Conservation (phyloP, 1,140 invertebrate species). For the Solenopsis invicta region DNA sequence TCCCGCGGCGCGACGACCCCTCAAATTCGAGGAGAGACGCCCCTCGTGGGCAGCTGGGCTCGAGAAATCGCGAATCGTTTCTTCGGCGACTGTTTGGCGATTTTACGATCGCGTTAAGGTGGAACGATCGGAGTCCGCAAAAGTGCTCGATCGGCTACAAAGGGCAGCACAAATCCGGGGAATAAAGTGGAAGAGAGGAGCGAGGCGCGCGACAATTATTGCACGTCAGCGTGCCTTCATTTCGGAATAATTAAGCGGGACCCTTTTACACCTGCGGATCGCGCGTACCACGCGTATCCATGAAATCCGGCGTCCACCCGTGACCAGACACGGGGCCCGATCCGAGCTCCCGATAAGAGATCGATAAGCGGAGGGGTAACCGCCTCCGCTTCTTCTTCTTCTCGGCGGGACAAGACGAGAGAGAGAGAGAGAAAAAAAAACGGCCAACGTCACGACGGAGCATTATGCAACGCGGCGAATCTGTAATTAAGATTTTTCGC, state of each 20-base stretch:
- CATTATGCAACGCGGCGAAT: slow-evolving; percentile 56
- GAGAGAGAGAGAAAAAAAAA: slow-evolving; percentile 57
- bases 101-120: slow-evolving; percentile 74
- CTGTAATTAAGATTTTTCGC: slow-evolving; percentile 64
- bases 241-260: slow-evolving; percentile 82
- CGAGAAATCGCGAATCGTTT: slow-evolving; percentile 51
- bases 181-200: slow-evolving; percentile 26
- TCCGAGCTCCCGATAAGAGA: slow-evolving; percentile 65
- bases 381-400: slow-evolving; percentile 69
- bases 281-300: slow-evolving; percentile 67
- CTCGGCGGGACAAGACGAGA: slow-evolving; percentile 11
- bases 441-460: slow-evolving; percentile 65
- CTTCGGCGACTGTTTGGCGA: slow-evolving; percentile 40
- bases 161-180: slow-evolving; percentile 10
- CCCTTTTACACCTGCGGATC: slow-evolving; percentile 77
- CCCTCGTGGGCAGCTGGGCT: slow-evolving; percentile 52
- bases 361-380: slow-evolving; percentile 67
- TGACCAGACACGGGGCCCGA: slow-evolving; percentile 64
- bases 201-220: slow-evolving; percentile 80
- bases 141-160: slow-evolving; percentile 35
- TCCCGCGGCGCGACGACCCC: neutral
- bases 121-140: slow-evolving; percentile 69
- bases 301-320: slow-evolving; percentile 70
- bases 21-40: neutral
- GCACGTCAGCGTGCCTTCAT: slow-evolving; percentile 83